phyloP scores from a whole-genome alignment of 2,888 invertebrate species.

The Cataglyphis albicans region DNA sequence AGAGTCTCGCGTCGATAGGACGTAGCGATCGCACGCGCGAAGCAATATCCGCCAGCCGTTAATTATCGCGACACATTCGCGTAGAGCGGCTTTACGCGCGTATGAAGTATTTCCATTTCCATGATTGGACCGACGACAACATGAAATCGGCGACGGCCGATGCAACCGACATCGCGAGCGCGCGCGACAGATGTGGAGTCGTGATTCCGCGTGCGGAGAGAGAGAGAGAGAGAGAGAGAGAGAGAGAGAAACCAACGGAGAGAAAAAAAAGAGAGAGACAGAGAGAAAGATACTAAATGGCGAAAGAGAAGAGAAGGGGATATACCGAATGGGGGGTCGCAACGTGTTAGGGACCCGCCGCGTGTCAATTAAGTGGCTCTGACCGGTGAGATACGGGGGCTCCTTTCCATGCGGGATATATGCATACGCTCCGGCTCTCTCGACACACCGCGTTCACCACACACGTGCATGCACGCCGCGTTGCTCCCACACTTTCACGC shows the following conservation, averaged over 20 bases:
- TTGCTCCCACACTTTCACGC: slow-evolving; percentile 28
- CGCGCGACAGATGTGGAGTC: slow-evolving; percentile 84
- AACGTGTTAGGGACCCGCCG: slow-evolving; percentile 85
- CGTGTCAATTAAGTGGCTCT: slow-evolving; percentile 86
- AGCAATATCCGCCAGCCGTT: slow-evolving; percentile 72
- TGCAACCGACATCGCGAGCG: slow-evolving; percentile 62
- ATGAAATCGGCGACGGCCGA: slow-evolving; percentile 63
- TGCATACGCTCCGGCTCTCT: slow-evolving; percentile 72
- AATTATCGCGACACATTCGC: slow-evolving; percentile 67
- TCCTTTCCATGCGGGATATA: slow-evolving; percentile 83
- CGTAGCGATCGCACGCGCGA: slow-evolving; percentile 61
- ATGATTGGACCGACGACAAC: slow-evolving; percentile 75
- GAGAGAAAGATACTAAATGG: slow-evolving; percentile 15
- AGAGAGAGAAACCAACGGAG: slow-evolving; percentile 35
- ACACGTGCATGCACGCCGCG: slow-evolving; percentile 34
- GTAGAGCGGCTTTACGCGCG: slow-evolving; percentile 51
- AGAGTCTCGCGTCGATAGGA: slow-evolving; percentile 52
- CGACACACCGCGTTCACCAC: slow-evolving; percentile 56
- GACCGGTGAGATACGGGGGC: slow-evolving; percentile 85
- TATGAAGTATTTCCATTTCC: slow-evolving; percentile 76
- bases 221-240: not conserved
- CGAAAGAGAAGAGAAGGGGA: slow-evolving; percentile 38
- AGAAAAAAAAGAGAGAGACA: not conserved
- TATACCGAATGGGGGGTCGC: slow-evolving; percentile 83
- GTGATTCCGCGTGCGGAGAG: slow-evolving; percentile 77